A percentile compares a stretch with the other conserved stretches of the same genome.
Conservation (phyloP, 2,113 vertebrate species). For the Crotalus viridis region DNA sequence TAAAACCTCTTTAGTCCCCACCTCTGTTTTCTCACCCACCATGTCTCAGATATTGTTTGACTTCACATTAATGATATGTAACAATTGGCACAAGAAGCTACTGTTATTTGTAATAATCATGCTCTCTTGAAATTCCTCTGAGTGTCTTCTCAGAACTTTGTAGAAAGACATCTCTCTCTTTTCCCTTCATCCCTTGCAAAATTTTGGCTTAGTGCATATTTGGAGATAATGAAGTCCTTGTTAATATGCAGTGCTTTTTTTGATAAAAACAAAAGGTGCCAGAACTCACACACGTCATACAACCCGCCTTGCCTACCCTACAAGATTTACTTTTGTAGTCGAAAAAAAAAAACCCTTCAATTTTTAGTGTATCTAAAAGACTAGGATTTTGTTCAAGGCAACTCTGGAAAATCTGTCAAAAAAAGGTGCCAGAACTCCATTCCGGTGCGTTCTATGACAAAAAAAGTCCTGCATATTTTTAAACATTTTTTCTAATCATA, state of each 20-base stretch:
- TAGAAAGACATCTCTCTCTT: background rate
- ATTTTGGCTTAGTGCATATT: background rate
- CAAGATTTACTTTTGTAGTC: too few relatives aligned
- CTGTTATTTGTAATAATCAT: background rate
- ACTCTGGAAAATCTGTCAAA: too few relatives aligned
- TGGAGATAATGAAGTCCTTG: background rate
- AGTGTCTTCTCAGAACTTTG: background rate
- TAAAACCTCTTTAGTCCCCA: background rate
- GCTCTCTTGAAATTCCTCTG: background rate
- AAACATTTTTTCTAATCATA: too few relatives aligned
- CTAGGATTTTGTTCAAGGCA: too few relatives aligned
- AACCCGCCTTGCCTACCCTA: too few relatives aligned
- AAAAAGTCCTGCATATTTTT: too few relatives aligned
- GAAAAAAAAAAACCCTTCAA: too few relatives aligned
- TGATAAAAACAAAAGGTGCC: too few relatives aligned
- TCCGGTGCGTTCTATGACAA: too few relatives aligned
- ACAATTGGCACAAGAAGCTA: background rate
- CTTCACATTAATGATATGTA: background rate
- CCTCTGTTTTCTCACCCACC: background rate
- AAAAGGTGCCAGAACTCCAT: too few relatives aligned
- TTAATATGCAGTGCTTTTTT: background rate
- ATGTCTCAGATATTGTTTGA: background rate
- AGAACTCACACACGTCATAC: too few relatives aligned
- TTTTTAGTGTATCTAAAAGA: too few relatives aligned
- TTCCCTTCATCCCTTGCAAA: background rate